These are phyloP conservation scores for Merodon equestris DNA, from an alignment of 2,888 invertebrate genomes.

Conservation along the genomic window DNA sequence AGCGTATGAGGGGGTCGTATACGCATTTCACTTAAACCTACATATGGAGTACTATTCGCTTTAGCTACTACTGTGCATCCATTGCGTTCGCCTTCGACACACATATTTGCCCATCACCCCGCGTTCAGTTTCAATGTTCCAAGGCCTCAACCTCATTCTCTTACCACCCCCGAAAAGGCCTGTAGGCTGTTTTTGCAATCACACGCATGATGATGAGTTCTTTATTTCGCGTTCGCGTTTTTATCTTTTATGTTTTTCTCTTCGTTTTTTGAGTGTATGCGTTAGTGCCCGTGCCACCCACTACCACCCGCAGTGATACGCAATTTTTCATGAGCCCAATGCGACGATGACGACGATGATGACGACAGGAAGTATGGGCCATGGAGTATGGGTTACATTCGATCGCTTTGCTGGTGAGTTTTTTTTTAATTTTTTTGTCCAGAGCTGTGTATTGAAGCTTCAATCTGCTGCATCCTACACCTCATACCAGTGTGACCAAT, in stretches of 20 bases:
- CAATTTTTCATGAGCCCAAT: slow-evolving; percentile 51
- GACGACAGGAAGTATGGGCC: too few species aligned
- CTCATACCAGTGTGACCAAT: slow-evolving; percentile 61
- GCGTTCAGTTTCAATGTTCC: slow-evolving; percentile 47
- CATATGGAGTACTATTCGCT: slow-evolving; percentile 5
- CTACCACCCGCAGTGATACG: slow-evolving; percentile 23
- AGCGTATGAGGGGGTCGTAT: background rate
- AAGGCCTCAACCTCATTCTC: slow-evolving; percentile 60
- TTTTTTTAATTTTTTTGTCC: slow-evolving; percentile 54
- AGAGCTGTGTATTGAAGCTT: slow-evolving; percentile 55
- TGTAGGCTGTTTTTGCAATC: slow-evolving; percentile 67
- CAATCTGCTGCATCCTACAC: slow-evolving; percentile 61
- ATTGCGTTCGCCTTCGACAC: slow-evolving; percentile 53
- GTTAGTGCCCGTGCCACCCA: background rate
- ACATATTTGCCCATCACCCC: slow-evolving; percentile 48
- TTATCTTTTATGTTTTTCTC: slow-evolving; percentile 52
- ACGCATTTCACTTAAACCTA: slow-evolving; percentile 56
- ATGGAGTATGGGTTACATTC: too few species aligned
- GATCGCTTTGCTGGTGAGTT: background rate
- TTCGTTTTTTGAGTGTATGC: background rate
- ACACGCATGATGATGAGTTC: slow-evolving; percentile 68
- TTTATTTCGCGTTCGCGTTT: slow-evolving; percentile 64
- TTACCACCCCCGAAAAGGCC: slow-evolving; percentile 57
- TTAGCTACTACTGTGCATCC: slow-evolving; percentile 40
- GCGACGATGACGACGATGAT: background rate